Conservation (phyloP, 2,113 vertebrate species). For the Meleagris gallopavo region DNA sequence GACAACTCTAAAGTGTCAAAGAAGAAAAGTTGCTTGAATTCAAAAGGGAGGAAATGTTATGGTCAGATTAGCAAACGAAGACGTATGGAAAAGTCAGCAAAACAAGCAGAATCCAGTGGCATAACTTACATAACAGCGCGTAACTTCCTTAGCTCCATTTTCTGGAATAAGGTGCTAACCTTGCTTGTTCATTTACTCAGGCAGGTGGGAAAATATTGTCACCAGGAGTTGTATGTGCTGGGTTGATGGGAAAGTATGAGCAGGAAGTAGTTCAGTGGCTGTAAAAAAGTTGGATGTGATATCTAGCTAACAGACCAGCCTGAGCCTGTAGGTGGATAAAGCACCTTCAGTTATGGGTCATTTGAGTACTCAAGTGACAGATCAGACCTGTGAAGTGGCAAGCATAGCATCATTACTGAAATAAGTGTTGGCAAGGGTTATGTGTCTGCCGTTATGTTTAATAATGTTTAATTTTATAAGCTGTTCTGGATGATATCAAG, state of each 20-base stretch:
- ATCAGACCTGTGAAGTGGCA: constrained; percentile 13
- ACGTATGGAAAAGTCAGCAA: background rate
- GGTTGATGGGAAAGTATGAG: background rate
- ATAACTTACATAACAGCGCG: background rate
- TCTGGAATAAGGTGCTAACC: background rate
- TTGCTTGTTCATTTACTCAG: background rate
- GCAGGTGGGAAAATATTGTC: background rate
- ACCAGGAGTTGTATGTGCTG: background rate
- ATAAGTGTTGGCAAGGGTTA: background rate
- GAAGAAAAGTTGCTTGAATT: background rate
- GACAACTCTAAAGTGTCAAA: background rate
- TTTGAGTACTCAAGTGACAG: constrained; percentile 28
- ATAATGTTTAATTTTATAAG: constrained; percentile 35
- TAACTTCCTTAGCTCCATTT: background rate
- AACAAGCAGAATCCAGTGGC: background rate
- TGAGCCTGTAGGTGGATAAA: constrained; percentile 4
- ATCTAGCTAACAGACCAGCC: background rate
- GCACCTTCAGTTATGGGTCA: background rate
- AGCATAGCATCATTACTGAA: background rate
- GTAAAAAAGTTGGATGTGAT: background rate
- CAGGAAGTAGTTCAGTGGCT: background rate
- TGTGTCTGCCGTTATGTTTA: constrained; percentile 7
- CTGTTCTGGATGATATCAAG: constrained; percentile 40
- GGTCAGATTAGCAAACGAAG: background rate
- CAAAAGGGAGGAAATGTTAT: background rate